phyloP scores from a whole-genome alignment of 2,888 invertebrate genomes.

The Gandaritis pyraliata region DNA sequence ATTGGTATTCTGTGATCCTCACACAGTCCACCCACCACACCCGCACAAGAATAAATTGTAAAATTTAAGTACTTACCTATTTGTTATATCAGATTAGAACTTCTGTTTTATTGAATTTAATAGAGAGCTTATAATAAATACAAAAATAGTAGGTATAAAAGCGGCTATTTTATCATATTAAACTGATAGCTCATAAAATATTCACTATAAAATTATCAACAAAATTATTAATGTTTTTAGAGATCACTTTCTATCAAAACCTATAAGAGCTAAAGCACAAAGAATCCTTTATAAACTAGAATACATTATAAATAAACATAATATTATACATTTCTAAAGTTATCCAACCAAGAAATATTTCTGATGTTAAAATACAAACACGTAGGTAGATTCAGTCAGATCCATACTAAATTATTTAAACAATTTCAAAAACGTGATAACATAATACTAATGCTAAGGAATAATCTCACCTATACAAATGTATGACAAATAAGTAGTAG shows the following conservation, averaged over 20 bases:
- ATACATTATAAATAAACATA: not conserved
- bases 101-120: slow-evolving; percentile 11
- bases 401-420: slow-evolving; percentile 34
- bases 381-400: not conserved
- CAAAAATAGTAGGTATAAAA: slow-evolving; percentile 25
- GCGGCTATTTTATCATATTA: slow-evolving; percentile 16
- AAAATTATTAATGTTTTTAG: slow-evolving; percentile 58
- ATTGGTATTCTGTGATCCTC: too few relatives aligned
- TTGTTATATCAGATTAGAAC: not conserved
- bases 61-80: not conserved
- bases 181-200: slow-evolving; percentile 6
- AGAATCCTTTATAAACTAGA: not conserved
- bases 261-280: slow-evolving; percentile 32
- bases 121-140: slow-evolving; percentile 29
- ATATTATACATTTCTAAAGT: not conserved
- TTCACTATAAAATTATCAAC: slow-evolving; percentile 53
- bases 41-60: too few relatives aligned
- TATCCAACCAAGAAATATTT: not conserved
- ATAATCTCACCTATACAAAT: slow-evolving; percentile 37
- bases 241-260: slow-evolving; percentile 69
- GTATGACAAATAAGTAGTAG: slow-evolving; percentile 23
- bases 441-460: slow-evolving; percentile 21
- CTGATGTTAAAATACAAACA: not conserved
- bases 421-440: slow-evolving; percentile 31
- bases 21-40: too few relatives aligned